These are phyloP conservation scores for Drosophila formosana DNA, from an alignment of 2,888 invertebrate genomes.

Conservation along the genomic window DNA sequence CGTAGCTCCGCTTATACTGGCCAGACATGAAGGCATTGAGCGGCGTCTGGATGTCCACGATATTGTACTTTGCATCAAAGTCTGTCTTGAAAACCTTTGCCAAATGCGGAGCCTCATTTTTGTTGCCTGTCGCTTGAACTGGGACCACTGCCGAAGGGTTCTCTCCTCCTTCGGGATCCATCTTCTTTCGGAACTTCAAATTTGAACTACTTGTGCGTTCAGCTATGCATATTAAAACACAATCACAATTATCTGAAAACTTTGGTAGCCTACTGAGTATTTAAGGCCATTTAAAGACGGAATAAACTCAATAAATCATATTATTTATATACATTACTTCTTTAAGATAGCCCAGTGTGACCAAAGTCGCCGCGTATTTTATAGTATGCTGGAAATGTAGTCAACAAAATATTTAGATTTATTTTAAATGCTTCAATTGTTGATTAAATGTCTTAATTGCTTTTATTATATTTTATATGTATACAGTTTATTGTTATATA, in stretches of 20 bases:
- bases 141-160: slow-evolving; percentile 1
- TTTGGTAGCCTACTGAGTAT: slow-evolving; percentile 29
- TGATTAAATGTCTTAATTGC: too few relatives aligned
- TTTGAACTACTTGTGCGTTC: slow-evolving; percentile 18
- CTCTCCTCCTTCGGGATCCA: slow-evolving; percentile 34
- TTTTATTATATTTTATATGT: too few relatives aligned
- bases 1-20: slow-evolving; percentile 90
- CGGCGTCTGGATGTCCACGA: slow-evolving; percentile 87
- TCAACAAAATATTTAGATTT: neutral
- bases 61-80: slow-evolving; percentile 84
- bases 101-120: slow-evolving; percentile 12
- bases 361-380: neutral
- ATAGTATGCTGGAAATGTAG: slow-evolving; percentile 19
- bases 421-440: too few relatives aligned
- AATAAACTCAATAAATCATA: slow-evolving; percentile 21
- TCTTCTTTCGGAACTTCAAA: slow-evolving; percentile 3
- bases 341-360: slow-evolving; percentile 23
- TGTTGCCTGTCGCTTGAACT: neutral
- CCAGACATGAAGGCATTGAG: slow-evolving; percentile 87
- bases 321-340: slow-evolving; percentile 33
- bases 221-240: slow-evolving; percentile 28
- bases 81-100: slow-evolving; percentile 63
- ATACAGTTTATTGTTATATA: neutral
- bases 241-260: neutral
- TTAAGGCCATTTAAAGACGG: neutral